A percentile compares a stretch with the other conserved stretches of the same genome.
phyloP scores from a whole-genome alignment of 2,797 vertebrate genomes.

The Myripristis jacobus region DNA sequence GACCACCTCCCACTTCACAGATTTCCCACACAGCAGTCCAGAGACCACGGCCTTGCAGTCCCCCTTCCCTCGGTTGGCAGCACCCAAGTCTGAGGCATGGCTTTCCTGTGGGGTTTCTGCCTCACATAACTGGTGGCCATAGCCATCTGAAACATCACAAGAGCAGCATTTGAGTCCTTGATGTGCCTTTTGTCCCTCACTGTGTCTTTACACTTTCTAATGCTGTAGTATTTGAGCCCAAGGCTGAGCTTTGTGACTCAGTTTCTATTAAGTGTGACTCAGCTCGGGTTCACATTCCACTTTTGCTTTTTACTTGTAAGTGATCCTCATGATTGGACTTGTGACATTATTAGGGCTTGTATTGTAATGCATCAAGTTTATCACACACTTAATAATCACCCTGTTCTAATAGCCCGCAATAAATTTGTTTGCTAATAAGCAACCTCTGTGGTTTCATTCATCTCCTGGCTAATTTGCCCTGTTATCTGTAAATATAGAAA shows the following conservation, averaged over 20 bases:
- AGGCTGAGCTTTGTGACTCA: not conserved
- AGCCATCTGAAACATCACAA: conserved; percentile 77
- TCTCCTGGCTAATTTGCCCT: conserved; percentile 16
- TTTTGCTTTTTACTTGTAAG: too few relatives aligned
- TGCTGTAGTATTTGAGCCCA: not conserved
- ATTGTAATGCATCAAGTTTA: not conserved
- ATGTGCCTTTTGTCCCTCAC: not conserved
- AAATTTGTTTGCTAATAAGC: conserved; percentile 7
- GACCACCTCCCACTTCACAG: conserved; percentile 90
- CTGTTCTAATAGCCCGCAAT: conserved; percentile 3
- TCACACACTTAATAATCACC: not conserved
- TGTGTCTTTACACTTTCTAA: not conserved
- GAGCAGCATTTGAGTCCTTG: not conserved
- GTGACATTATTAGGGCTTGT: not conserved
- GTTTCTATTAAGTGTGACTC: not conserved
- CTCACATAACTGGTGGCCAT: conserved; percentile 85
- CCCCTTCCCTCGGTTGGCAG: conserved; percentile 51
- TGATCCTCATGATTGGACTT: not conserved
- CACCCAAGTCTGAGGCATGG: conserved; percentile 49
- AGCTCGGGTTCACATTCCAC: not conserved
- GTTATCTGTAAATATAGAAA: conserved; percentile 10
- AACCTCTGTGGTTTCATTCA: conserved; percentile 10
- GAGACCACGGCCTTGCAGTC: conserved; percentile 91
- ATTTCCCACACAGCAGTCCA: conserved; percentile 86
- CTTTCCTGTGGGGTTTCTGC: conserved; percentile 85